Conservation (phyloP, 2,797 vertebrate genomes). For the Galaxias olidus region DNA sequence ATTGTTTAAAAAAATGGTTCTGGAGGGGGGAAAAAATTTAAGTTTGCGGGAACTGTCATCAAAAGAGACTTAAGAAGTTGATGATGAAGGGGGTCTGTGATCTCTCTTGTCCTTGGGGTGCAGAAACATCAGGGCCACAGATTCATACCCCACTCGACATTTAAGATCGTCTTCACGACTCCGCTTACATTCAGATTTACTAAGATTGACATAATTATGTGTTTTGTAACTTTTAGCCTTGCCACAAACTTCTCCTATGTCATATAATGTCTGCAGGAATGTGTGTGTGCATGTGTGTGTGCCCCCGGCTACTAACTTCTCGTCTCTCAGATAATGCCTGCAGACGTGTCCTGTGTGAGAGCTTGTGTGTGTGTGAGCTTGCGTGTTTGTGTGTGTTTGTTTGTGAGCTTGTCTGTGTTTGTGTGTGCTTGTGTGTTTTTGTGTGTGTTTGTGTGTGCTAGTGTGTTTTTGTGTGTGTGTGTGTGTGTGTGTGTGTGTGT, state of each 20-base stretch:
- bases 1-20: not conserved
- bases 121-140: slow-evolving; percentile 30
- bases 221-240: slow-evolving; percentile 36
- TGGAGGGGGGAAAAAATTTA: not conserved
- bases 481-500: too few species aligned
- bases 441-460: too few species aligned
- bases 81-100: not conserved
- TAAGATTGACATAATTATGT: slow-evolving; percentile 42
- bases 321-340: not conserved
- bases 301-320: not conserved
- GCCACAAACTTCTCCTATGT: slow-evolving; percentile 31
- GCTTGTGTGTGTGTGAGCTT: slow-evolving; percentile 16
- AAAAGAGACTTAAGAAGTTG: not conserved
- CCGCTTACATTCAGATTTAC: slow-evolving; percentile 20
- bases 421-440: too few species aligned
- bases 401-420: slow-evolving; percentile 13
- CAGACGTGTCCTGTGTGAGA: too few species aligned
- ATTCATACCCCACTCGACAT: slow-evolving; percentile 38
- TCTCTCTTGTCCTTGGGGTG: too few species aligned
- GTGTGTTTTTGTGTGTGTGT: too few species aligned
- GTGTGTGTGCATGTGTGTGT: slow-evolving; percentile 8
- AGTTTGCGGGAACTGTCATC: too few species aligned
- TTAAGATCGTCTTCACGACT: slow-evolving; percentile 40
- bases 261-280: slow-evolving; percentile 11
- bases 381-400: slow-evolving; percentile 38